phyloP scores from a whole-genome alignment of 2,888 invertebrate species.

The Synergus umbraculus region DNA sequence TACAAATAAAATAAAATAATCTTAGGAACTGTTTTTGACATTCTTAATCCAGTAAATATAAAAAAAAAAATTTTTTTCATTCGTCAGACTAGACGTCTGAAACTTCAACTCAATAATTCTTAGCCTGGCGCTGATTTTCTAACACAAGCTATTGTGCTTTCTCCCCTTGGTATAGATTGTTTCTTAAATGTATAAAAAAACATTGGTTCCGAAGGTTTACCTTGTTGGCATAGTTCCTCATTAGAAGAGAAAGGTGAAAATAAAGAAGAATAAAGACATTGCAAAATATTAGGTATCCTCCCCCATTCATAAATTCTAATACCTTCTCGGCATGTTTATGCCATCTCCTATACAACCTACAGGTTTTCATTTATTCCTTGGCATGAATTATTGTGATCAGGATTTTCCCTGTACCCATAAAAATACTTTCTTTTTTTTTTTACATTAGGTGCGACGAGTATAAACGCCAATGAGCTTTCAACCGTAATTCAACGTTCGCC shows the following conservation, averaged over 20 bases:
- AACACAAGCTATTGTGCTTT: background rate
- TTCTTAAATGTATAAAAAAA: background rate
- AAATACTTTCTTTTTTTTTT: background rate
- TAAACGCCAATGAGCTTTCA: background rate
- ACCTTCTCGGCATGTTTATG: background rate
- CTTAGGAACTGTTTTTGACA: too few relatives aligned
- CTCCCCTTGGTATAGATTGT: background rate
- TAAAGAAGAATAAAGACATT: background rate
- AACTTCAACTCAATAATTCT: too few relatives aligned
- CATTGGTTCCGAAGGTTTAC: background rate
- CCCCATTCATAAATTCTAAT: slow-evolving; percentile 9
- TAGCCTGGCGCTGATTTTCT: too few relatives aligned
- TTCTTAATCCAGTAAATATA: too few relatives aligned
- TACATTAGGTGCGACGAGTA: background rate
- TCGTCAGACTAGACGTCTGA: too few relatives aligned
- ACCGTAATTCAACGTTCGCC: slow-evolving; percentile 6
- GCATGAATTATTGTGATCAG: slow-evolving; percentile 12
- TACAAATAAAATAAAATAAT: too few relatives aligned
- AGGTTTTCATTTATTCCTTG: background rate
- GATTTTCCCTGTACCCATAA: background rate
- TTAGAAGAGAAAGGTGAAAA: background rate
- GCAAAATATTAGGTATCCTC: background rate
- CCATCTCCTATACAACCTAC: background rate
- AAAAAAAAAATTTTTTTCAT: too few relatives aligned
- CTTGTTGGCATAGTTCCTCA: background rate